Evolutionary conservation across 2,113 vertebrate species (phyloP).

Genomic region (Pachycephala philippinensis): DNA sequence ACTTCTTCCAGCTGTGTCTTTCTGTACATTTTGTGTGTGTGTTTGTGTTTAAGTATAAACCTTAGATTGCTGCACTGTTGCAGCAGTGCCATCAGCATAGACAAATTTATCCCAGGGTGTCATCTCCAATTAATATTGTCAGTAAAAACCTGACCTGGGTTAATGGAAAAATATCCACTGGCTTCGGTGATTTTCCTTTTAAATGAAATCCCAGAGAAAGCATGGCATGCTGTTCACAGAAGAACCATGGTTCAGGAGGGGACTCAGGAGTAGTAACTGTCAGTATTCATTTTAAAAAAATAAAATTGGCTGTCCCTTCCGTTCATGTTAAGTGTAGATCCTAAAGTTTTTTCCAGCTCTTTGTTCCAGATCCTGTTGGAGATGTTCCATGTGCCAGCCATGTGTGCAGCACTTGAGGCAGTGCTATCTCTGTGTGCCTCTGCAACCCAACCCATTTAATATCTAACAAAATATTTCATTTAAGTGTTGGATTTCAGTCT

Average conservation of each 20-base stretch:
- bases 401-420: slow-evolving; percentile 41
- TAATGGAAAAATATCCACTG: background rate
- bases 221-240: background rate
- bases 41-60: background rate
- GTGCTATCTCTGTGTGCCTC: slow-evolving; percentile 22
- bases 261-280: background rate
- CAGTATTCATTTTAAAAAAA: background rate
- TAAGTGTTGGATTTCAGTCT: background rate
- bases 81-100: background rate
- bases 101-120: background rate
- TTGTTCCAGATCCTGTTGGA: slow-evolving; percentile 43
- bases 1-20: background rate
- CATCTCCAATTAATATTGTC: background rate
- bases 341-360: background rate
- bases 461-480: background rate
- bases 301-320: background rate
- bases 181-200: background rate
- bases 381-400: slow-evolving; percentile 27
- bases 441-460: background rate
- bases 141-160: background rate
- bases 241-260: background rate
- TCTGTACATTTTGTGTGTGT: background rate
- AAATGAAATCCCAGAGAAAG: background rate
- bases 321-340: background rate
- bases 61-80: background rate